A percentile compares a stretch with the other conserved stretches of the same genome.
Conservation (phyloP, 2,113 vertebrate genomes). For the Eolophus roseicapilla region DNA sequence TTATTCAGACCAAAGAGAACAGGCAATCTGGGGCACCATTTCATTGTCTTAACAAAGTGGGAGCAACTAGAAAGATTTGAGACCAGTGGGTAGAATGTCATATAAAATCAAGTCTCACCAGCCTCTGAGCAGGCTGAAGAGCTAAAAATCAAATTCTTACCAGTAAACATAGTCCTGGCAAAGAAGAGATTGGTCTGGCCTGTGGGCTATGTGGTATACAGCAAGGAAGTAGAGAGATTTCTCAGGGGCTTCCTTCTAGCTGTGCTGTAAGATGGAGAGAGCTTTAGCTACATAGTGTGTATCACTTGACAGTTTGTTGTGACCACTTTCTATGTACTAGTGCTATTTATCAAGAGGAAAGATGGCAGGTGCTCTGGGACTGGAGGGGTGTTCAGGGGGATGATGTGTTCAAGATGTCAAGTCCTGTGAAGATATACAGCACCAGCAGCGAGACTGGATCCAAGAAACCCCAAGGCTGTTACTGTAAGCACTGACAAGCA, state of each 20-base stretch:
- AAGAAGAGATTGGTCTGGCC: neutral
- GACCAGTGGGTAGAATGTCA: neutral
- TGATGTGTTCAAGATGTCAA: neutral
- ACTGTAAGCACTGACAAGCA: neutral
- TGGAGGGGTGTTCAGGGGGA: neutral
- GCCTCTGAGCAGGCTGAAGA: neutral
- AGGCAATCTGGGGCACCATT: neutral
- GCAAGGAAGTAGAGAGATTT: neutral
- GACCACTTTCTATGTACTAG: neutral
- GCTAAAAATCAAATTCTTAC: neutral
- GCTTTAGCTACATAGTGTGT: neutral
- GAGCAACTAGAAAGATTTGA: neutral
- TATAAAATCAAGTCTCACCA: neutral
- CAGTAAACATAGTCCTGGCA: neutral
- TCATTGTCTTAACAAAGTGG: neutral
- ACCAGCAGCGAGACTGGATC: neutral
- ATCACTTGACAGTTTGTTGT: neutral
- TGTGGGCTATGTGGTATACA: neutral
- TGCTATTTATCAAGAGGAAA: neutral
- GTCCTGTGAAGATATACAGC: neutral
- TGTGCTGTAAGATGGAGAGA: neutral
- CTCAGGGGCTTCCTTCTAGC: neutral
- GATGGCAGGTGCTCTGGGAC: neutral
- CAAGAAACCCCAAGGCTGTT: neutral
- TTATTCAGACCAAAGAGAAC: neutral